phyloP scores from a whole-genome alignment of 1,140 invertebrate genomes.

The Hetaerina americana region DNA sequence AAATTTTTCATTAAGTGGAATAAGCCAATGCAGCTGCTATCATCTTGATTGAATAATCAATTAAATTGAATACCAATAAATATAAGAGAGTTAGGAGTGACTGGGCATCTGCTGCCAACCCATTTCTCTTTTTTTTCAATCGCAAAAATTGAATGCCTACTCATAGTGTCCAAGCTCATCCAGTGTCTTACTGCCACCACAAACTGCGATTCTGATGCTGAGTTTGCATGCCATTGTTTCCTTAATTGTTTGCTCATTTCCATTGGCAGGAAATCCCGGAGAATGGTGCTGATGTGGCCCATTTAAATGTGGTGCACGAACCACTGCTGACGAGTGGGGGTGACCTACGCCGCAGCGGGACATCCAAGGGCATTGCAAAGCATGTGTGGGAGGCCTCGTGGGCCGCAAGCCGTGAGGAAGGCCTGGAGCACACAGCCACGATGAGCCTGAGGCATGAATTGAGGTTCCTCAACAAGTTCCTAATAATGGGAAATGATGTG shows the following conservation, averaged over 20 bases:
- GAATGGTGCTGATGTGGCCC: conserved; percentile 76
- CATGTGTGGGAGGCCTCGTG: conserved; percentile 27
- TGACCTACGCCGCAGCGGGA: conserved; percentile 28
- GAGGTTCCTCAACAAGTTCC: conserved; percentile 36
- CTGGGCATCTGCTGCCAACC: too few relatives aligned
- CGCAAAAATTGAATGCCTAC: too few relatives aligned
- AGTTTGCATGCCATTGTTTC: too few relatives aligned
- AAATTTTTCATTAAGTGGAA: too few relatives aligned
- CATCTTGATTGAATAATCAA: too few relatives aligned
- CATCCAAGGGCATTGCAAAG: conserved; percentile 15
- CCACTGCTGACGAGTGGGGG: conserved; percentile 41
- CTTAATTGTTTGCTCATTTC: not conserved
- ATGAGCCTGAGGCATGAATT: conserved; percentile 44
- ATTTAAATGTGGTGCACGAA: conserved; percentile 62
- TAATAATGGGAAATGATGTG: conserved; percentile 38
- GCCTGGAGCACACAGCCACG: conserved; percentile 40
- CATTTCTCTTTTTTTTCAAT: too few relatives aligned
- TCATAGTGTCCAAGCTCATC: too few relatives aligned
- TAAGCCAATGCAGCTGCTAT: too few relatives aligned
- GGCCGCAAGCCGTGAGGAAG: conserved; percentile 16
- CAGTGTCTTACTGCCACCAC: too few relatives aligned
- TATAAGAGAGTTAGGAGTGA: too few relatives aligned
- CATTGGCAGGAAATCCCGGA: conserved; percentile 72
- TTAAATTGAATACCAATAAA: too few relatives aligned
- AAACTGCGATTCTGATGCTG: too few relatives aligned